Evolutionary conservation across 1,140 invertebrate species (phyloP), one percentile per base, ranked within the genome.

Genomic region (Piezodorus guildinii): DNA sequence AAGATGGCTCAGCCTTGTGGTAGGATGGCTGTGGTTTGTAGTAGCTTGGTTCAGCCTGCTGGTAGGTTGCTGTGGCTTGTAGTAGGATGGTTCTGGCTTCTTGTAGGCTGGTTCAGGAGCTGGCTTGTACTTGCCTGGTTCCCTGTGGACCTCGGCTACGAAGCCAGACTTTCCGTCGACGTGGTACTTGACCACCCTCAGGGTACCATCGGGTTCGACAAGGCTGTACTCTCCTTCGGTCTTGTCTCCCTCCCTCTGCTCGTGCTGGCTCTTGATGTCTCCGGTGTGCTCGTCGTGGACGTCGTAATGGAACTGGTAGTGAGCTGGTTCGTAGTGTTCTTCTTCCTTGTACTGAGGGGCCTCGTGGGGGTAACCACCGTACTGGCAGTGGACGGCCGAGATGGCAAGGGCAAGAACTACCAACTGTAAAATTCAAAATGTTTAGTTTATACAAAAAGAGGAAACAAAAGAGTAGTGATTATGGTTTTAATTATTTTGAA

Each of bases 251-350:
- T 79, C 74, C 14, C 78, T 71, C 21, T 75, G 73, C 70, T 81
- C 80, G 49, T 76, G 71, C 64, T 81, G 80, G 67, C 74, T 75
- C 71, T 82, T 81, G 65, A 79, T 74, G 70, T 82, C 80, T 15
- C 78, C 78, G 43, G 80, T 81, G 70, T 80, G 74, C 19, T 74
- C 72, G 66, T 81, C 80, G 51, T 76, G 74, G 19, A 82, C 79
- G 17, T 73, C 74, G 68, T 81, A 82, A 15, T 74, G 70, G 71
- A 79, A 82, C 54, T 72, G 72, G 70, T 81, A 82, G 34, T 62
- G 56, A 44, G 68, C 34, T 4, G 34, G 34, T 39, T 4, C 34
- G 34, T 39, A 39, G 34, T 39, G 9, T 4, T 39, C 34, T 10
- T 39, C 4, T 39, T 39, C 34, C 34, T 39, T 39, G 34, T 39